These are phyloP conservation scores for Tragopan temminckii DNA, from an alignment of 2,797 vertebrate genomes.

Conservation along the genomic window DNA sequence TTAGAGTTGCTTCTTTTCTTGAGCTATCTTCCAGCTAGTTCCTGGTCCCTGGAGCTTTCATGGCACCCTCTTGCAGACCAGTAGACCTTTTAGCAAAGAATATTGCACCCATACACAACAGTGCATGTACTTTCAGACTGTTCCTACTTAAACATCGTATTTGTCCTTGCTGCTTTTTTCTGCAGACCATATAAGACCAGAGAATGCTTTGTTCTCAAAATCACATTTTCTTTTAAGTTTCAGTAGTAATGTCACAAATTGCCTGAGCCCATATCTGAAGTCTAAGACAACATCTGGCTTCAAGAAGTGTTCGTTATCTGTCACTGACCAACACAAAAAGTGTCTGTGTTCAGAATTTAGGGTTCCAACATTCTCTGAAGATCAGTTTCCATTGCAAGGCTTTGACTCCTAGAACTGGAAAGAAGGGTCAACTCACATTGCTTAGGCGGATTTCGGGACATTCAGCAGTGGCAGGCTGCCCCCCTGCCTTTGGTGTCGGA, in stretches of 20 bases:
- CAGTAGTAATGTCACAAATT: conserved; percentile 7
- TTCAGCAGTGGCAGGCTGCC: conserved; percentile 48
- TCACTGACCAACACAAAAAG: conserved; percentile 43
- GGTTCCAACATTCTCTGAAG: conserved; percentile 64
- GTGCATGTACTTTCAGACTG: conserved; percentile 20
- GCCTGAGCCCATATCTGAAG: conserved; percentile 42
- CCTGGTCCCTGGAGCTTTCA: neutral
- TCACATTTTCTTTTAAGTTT: conserved; percentile 32
- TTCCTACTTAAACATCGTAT: conserved; percentile 1
- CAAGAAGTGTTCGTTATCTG: conserved; percentile 33
- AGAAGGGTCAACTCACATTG: conserved; percentile 60
- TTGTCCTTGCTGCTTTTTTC: conserved; percentile 61
- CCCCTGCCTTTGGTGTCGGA: conserved; percentile 56
- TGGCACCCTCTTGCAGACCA: conserved; percentile 11
- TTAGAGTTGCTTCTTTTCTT: conserved; percentile 4
- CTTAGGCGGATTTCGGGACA: conserved; percentile 62
- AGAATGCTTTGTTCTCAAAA: conserved; percentile 51
- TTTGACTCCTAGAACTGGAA: conserved; percentile 70
- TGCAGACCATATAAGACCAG: conserved; percentile 17
- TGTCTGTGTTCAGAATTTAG: conserved; percentile 72
- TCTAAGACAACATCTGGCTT: neutral
- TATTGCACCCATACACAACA: neutral
- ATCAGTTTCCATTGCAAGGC: conserved; percentile 70
- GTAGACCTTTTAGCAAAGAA: neutral
- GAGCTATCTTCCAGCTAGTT: neutral